Base-by-base conservation (phyloP, 2,888 invertebrate species). In the Hirtodrosophila histrioides region DNA sequence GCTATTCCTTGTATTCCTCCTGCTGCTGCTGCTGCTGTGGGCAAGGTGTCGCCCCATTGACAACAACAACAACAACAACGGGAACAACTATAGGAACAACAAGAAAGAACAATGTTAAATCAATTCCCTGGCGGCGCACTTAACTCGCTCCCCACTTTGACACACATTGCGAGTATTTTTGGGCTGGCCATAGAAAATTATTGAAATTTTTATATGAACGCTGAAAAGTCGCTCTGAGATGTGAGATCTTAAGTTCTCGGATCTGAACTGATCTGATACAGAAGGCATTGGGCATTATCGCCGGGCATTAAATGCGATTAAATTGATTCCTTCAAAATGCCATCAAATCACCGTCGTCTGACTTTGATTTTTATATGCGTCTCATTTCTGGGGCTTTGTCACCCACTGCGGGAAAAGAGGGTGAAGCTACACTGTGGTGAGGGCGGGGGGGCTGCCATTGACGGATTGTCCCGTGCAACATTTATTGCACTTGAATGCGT, bases 291-390 rank as follows among this genome's bases (percentile, higher is more conserved):
- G 51, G 73, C 39, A 77, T 75, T 64, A 75, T 70, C 81, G 68
- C 57, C 45, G 40, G 79, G 88, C 88, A 82, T 84, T 84, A 84
- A 84, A 85, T 75, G 72, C 88, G 84, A 86, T 88, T 88, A 84
- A 84, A 84, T 84, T 86, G 88, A 88, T 86, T 86, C 57, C 84
- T 73, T 61, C 57, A 62, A 75, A 83, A 80, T 83, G 78, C 81
- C 82, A 80, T 83, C 84, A 86, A 86, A 86, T 71, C 56, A 67
- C 65, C 62, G 67, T 62, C 71, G 58, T 63, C 56, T 76, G 78
- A 66, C 65, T 73, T 79, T 72, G 84, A 82, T 72, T 86, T 84
- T 84, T 77, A 86, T 78, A 65, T 84, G 57, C 61, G 54, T 71
- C 69, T 65, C 56, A 65, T 60, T 46, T 29, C 8, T 40, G 63